These are phyloP conservation scores for Ranitomeya imitator DNA, from an alignment of 2,113 vertebrate species.

Conservation along the genomic window DNA sequence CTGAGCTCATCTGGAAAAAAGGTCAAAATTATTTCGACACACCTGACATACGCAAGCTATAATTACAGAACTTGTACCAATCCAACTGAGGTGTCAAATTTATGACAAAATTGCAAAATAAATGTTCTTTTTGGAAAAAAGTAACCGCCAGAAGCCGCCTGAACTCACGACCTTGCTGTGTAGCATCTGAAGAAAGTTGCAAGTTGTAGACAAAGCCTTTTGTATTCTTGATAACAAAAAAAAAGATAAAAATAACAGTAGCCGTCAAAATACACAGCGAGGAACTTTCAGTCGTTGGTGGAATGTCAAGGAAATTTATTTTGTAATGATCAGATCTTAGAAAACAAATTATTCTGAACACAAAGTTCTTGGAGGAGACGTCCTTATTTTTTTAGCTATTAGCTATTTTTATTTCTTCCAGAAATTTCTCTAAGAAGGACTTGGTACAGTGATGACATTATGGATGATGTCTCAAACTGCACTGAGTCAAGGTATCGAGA, in stretches of 20 bases:
- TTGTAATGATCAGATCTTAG: neutral
- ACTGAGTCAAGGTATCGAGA: too few relatives aligned
- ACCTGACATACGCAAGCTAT: neutral
- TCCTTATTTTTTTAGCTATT: neutral
- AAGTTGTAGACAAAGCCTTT: neutral
- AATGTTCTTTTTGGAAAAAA: neutral
- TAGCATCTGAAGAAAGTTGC: neutral
- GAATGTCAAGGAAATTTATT: neutral
- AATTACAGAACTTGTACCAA: neutral
- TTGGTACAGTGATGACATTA: too few relatives aligned
- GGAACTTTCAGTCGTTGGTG: neutral
- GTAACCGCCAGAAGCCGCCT: neutral
- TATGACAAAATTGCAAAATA: neutral
- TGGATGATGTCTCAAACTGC: too few relatives aligned
- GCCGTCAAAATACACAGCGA: neutral
- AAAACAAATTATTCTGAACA: neutral
- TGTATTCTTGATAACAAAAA: neutral
- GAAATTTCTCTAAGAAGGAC: neutral
- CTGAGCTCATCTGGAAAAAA: slow-evolving; percentile 5
- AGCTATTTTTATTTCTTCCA: neutral
- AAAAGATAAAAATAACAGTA: neutral
- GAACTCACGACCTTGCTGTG: neutral
- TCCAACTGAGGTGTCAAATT: neutral
- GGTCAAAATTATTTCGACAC: neutral
- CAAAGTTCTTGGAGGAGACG: neutral